phyloP scores from a whole-genome alignment of 2,888 invertebrate species.

The Shargacucullia verbasci region DNA sequence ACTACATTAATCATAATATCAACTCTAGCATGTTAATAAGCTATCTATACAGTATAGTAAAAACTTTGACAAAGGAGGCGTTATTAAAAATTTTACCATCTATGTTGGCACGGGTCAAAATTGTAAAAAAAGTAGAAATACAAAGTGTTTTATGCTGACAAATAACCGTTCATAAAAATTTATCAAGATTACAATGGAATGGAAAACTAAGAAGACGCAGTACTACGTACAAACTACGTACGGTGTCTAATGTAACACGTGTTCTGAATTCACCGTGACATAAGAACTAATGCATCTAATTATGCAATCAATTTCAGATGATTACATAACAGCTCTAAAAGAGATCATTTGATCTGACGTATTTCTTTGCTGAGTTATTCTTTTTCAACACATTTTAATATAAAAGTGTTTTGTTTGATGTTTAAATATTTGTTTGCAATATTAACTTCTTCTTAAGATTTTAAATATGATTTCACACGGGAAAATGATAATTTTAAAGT shows the following conservation, averaged over 20 bases:
- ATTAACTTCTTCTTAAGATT: background rate
- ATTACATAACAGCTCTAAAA: slow-evolving; percentile 28
- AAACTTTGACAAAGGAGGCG: slow-evolving; percentile 25
- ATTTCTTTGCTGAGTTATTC: background rate
- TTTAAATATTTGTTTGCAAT: background rate
- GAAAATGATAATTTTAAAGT: background rate
- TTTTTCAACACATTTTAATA: background rate
- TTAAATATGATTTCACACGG: background rate
- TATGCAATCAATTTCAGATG: slow-evolving; percentile 45
- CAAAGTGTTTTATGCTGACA: slow-evolving; percentile 35
- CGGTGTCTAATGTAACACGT: slow-evolving; percentile 54
- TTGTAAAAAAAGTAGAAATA: too few species aligned
- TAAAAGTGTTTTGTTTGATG: background rate
- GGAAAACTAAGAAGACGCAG: slow-evolving; percentile 28
- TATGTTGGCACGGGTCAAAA: slow-evolving; percentile 13
- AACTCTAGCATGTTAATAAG: slow-evolving; percentile 39
- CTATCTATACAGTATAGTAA: slow-evolving; percentile 35
- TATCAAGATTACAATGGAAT: slow-evolving; percentile 32
- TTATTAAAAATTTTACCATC: slow-evolving; percentile 31
- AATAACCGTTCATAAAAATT: slow-evolving; percentile 29
- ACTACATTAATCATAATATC: slow-evolving; percentile 41
- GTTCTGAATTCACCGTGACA: slow-evolving; percentile 49
- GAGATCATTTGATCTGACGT: background rate
- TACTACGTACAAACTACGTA: slow-evolving; percentile 22
- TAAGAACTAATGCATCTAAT: slow-evolving; percentile 54